Conservation (phyloP, 2,888 invertebrate species). For the Sarcophaga subvicina region DNA sequence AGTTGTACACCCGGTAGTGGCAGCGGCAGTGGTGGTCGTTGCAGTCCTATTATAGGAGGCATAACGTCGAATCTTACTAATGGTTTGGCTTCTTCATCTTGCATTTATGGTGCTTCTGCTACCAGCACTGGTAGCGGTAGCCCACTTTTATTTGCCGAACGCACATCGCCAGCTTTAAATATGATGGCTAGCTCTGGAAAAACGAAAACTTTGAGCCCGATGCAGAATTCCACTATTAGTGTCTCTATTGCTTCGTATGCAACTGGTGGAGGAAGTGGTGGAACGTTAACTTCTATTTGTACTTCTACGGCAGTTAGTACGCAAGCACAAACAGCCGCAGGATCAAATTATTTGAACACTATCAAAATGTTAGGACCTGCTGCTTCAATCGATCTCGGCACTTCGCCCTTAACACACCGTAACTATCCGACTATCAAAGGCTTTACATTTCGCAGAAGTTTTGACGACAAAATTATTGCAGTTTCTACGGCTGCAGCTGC, state of each 20-base stretch:
- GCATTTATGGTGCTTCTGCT: slow-evolving; percentile 65
- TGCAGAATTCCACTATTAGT: slow-evolving; percentile 71
- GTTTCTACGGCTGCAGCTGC: slow-evolving; percentile 51
- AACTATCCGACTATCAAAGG: slow-evolving; percentile 79
- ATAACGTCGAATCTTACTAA: slow-evolving; percentile 68
- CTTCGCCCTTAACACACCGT: slow-evolving; percentile 78
- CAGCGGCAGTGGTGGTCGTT: slow-evolving; percentile 70
- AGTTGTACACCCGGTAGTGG: slow-evolving; percentile 68
- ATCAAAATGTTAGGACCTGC: slow-evolving; percentile 78
- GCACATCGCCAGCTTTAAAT: slow-evolving; percentile 77
- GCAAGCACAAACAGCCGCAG: slow-evolving; percentile 66
- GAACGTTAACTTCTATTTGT: slow-evolving; percentile 45
- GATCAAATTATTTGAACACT: slow-evolving; percentile 74
- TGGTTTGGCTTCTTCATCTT: slow-evolving; percentile 69
- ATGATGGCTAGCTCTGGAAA: slow-evolving; percentile 75
- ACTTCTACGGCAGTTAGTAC: slow-evolving; percentile 50
- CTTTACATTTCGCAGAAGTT: slow-evolving; percentile 80
- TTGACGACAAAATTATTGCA: slow-evolving; percentile 80
- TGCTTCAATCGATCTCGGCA: slow-evolving; percentile 78
- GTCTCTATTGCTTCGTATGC: slow-evolving; percentile 68
- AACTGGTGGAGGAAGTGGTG: slow-evolving; percentile 9
- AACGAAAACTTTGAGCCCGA: slow-evolving; percentile 74
- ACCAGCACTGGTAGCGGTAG: slow-evolving; percentile 61
- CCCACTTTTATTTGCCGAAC: slow-evolving; percentile 67
- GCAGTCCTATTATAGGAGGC: slow-evolving; percentile 70